These are phyloP conservation scores for Athrips mouffetella DNA, from an alignment of 2,888 invertebrate genomes.

Conservation along the genomic window DNA sequence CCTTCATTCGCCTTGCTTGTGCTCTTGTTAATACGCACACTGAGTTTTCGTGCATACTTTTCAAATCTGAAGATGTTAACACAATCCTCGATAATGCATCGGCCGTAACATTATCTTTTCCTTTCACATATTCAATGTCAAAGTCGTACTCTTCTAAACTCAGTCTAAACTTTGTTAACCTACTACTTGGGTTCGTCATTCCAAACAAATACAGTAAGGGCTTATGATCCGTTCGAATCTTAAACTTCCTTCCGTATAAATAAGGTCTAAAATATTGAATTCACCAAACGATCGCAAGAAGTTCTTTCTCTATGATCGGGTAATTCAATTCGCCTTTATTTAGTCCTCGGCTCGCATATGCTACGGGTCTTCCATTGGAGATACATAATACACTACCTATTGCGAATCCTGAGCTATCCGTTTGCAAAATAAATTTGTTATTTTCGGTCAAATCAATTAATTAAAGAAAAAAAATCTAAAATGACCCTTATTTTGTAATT, in stretches of 20 bases:
- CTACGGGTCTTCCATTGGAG: neutral
- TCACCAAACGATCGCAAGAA: neutral
- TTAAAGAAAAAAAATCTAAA: too few species aligned
- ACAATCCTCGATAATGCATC: too few species aligned
- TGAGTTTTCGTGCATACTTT: neutral
- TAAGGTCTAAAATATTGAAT: slow-evolving; percentile 1
- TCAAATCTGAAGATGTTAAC: neutral
- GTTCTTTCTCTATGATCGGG: neutral
- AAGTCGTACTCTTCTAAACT: too few species aligned
- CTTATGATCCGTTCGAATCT: neutral
- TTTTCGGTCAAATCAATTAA: too few species aligned
- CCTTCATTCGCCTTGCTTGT: neutral
- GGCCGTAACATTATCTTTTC: too few species aligned
- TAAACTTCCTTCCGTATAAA: neutral
- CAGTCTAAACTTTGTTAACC: neutral
- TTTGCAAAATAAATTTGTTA: too few species aligned
- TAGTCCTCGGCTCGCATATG: neutral
- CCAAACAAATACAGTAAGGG: neutral
- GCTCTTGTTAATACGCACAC: neutral
- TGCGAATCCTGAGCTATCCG: neutral
- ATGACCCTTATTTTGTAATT: too few species aligned
- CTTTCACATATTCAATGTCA: too few species aligned
- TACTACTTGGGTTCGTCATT: neutral
- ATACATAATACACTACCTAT: neutral
- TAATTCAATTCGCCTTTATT: too few species aligned